Percentiles rank a stretch among this genome's conserved stretches.
phyloP scores from a whole-genome alignment of 1,140 invertebrate species.

The Euwallacea fornicatus region DNA sequence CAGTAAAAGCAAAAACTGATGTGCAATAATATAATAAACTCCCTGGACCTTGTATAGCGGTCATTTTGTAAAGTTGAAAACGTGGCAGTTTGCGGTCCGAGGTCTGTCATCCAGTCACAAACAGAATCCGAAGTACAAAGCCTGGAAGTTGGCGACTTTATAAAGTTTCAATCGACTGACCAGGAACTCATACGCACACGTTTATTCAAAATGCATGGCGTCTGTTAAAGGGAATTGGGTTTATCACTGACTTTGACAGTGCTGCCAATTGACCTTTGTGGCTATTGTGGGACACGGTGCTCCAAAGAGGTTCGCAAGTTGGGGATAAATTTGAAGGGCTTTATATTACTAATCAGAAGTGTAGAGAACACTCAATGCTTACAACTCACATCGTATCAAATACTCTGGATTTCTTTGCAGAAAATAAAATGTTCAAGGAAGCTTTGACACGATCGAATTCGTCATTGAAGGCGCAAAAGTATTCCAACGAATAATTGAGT shows the following conservation, averaged over 20 bases:
- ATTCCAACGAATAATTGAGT: too few relatives aligned
- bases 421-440: too few relatives aligned
- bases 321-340: too few relatives aligned
- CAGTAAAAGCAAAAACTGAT: constrained; percentile 35
- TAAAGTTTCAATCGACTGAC: constrained; percentile 28
- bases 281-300: neutral
- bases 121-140: constrained; percentile 25
- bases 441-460: too few relatives aligned
- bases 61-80: constrained; percentile 33
- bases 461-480: too few relatives aligned
- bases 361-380: too few relatives aligned
- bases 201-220: constrained; percentile 24
- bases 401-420: too few relatives aligned
- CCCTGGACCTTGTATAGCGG: constrained; percentile 4
- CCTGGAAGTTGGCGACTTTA: constrained; percentile 22
- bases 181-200: neutral
- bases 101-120: constrained; percentile 24
- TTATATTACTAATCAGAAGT: too few relatives aligned
- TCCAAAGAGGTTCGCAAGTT: too few relatives aligned
- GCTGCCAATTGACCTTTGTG: constrained; percentile 27
- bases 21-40: constrained; percentile 29
- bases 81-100: constrained; percentile 21
- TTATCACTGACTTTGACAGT: constrained; percentile 31
- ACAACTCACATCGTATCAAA: too few relatives aligned
- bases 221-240: constrained; percentile 26